These are phyloP conservation scores for Psittacula cyanocephala DNA, from an alignment of 2,113 vertebrate species.

Conservation along the genomic window DNA sequence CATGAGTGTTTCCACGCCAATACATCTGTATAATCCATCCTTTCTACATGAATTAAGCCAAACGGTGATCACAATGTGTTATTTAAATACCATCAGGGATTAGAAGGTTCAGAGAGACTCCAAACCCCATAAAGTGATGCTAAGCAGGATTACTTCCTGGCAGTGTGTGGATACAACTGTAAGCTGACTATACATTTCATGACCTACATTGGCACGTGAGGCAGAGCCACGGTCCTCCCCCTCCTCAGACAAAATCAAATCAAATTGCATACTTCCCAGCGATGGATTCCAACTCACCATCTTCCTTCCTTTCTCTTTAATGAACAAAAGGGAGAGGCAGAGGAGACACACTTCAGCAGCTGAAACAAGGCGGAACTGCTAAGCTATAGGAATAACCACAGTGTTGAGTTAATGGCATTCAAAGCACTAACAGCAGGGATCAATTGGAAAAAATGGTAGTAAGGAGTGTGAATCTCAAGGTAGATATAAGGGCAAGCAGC, in stretches of 20 bases:
- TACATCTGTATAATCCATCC: not conserved
- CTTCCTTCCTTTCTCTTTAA: slow-evolving; percentile 24
- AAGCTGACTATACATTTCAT: slow-evolving; percentile 69
- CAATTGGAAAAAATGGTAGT: not conserved
- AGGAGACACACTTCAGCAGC: not conserved
- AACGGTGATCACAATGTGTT: slow-evolving; percentile 36
- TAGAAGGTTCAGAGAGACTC: slow-evolving; percentile 58
- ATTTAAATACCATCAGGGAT: slow-evolving; percentile 63
- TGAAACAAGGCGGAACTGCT: slow-evolving; percentile 62
- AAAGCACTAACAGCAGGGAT: slow-evolving; percentile 54
- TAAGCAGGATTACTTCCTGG: slow-evolving; percentile 70
- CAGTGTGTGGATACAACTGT: slow-evolving; percentile 57
- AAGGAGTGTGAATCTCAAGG: slow-evolving; percentile 52
- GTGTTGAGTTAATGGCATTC: slow-evolving; percentile 56
- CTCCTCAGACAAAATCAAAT: slow-evolving; percentile 37
- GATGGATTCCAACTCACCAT: not conserved
- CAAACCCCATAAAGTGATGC: slow-evolving; percentile 65
- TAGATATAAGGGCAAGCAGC: slow-evolving; percentile 64
- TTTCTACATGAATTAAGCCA: slow-evolving; percentile 34
- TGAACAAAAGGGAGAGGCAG: not conserved
- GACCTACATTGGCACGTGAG: slow-evolving; percentile 60
- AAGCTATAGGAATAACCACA: slow-evolving; percentile 49
- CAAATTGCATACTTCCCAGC: slow-evolving; percentile 5
- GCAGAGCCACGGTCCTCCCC: not conserved
- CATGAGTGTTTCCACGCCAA: not conserved